A percentile compares a stretch with the other conserved stretches of the same genome.
These are phyloP conservation scores for Cabera pusaria DNA, from an alignment of 2,888 invertebrate genomes.

Conservation along the genomic window DNA sequence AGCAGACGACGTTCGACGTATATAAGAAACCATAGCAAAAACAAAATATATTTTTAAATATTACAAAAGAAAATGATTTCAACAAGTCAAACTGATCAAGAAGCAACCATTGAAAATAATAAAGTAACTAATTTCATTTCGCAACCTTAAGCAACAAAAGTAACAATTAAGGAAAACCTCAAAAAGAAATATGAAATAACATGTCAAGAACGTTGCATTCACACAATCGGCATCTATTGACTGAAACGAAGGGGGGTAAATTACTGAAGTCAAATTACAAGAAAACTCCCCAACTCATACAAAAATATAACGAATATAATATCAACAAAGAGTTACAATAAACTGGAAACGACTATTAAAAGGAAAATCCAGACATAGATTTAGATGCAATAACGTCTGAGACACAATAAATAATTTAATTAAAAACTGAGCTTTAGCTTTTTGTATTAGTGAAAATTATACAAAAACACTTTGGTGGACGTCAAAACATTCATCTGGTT, in stretches of 20 bases:
- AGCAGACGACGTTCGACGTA: too few species aligned
- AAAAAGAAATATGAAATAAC: conserved; percentile 50
- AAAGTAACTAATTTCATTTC: too few species aligned
- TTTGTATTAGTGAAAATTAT: conserved; percentile 40
- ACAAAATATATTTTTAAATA: conserved; percentile 4
- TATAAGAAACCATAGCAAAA: too few species aligned
- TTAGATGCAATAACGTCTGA: too few species aligned
- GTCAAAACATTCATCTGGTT: conserved; percentile 48
- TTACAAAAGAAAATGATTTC: conserved; percentile 30
- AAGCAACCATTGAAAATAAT: too few species aligned
- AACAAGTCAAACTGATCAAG: too few species aligned
- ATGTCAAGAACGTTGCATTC: conserved; percentile 58
- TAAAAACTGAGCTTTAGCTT: conserved; percentile 31
- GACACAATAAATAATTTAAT: conserved; percentile 39
- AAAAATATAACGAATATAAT: conserved; percentile 50
- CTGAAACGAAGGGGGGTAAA: conserved; percentile 47
- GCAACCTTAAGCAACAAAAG: conserved; percentile 31
- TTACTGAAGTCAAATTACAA: conserved; percentile 65
- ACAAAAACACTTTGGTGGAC: conserved; percentile 41
- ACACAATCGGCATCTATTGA: conserved; percentile 67
- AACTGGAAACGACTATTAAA: conserved; percentile 39
- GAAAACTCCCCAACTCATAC: conserved; percentile 47
- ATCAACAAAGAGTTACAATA: conserved; percentile 18
- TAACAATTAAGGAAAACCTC: conserved; percentile 31
- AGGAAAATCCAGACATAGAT: too few species aligned